Conservation (phyloP, 2,797 vertebrate genomes). For the Etheostoma perlongum region DNA sequence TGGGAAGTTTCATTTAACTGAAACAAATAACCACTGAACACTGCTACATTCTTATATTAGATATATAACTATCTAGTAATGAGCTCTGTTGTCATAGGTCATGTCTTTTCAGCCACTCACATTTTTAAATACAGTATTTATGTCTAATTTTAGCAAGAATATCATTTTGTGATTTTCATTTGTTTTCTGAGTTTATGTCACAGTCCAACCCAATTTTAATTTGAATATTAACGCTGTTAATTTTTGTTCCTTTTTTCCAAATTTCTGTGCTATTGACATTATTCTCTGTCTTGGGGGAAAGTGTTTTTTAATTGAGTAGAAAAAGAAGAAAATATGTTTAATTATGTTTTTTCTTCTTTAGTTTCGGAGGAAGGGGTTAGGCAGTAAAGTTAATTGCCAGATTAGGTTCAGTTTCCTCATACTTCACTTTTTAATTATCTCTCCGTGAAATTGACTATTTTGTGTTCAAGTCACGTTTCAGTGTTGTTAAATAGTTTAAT, state of each 20-base stretch:
- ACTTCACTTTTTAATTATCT: constrained; percentile 30
- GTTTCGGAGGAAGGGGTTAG: background rate
- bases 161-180: background rate
- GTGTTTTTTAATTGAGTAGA: background rate
- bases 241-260: background rate
- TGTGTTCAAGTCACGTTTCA: constrained; percentile 13
- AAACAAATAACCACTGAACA: constrained; percentile 6
- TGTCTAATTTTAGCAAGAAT: background rate
- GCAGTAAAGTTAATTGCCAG: constrained; percentile 19
- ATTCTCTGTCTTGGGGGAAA: background rate
- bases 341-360: background rate
- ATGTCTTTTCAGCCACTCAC: background rate
- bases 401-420: background rate
- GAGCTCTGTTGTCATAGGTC: background rate
- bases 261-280: background rate
- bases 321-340: background rate
- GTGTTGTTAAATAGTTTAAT: background rate
- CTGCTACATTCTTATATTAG: background rate
- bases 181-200: background rate
- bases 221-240: no score
- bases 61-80: background rate
- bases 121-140: background rate
- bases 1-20: background rate
- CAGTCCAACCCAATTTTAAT: background rate
- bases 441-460: constrained; percentile 2